phyloP scores from a whole-genome alignment of 2,888 invertebrate genomes.

The Synanthedon tipuliformis region DNA sequence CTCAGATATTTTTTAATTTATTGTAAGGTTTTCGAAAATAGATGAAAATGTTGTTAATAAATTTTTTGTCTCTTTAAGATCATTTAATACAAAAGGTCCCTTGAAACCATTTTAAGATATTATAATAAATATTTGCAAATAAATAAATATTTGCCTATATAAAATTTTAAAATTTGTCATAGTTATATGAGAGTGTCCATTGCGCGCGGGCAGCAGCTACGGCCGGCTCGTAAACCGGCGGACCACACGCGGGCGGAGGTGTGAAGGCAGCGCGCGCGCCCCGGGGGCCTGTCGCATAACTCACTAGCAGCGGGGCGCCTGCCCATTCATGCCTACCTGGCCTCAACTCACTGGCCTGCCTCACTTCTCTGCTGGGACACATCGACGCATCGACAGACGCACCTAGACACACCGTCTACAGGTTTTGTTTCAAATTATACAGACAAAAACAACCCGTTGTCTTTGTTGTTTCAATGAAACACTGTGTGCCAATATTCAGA shows the following conservation, averaged over 20 bases:
- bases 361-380: constrained; percentile 3
- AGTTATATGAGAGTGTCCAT: constrained; percentile 1
- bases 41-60: too few relatives aligned
- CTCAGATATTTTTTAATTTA: too few relatives aligned
- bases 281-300: constrained; percentile 63
- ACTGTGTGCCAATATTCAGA: too few relatives aligned
- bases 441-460: too few relatives aligned
- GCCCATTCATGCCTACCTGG: constrained; percentile 63
- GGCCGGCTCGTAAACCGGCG: constrained; percentile 56
- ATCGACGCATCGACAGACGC: constrained; percentile 34
- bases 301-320: constrained; percentile 66
- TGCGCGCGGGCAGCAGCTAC: constrained; percentile 45
- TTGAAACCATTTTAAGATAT: too few relatives aligned
- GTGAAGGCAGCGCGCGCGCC: constrained; percentile 62
- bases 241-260: constrained; percentile 70
- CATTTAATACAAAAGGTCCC: too few relatives aligned
- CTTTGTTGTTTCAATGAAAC: too few relatives aligned
- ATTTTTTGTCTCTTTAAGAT: too few relatives aligned
- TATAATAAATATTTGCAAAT: neutral
- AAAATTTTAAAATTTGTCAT: neutral
- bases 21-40: too few relatives aligned
- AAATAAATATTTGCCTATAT: neutral
- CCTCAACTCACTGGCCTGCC: constrained; percentile 9
- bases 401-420: constrained; percentile 51
- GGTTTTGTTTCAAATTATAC: neutral